These are phyloP conservation scores for Petrolisthes cinctipes DNA, from an alignment of 2,888 invertebrate genomes.

Conservation along the genomic window DNA sequence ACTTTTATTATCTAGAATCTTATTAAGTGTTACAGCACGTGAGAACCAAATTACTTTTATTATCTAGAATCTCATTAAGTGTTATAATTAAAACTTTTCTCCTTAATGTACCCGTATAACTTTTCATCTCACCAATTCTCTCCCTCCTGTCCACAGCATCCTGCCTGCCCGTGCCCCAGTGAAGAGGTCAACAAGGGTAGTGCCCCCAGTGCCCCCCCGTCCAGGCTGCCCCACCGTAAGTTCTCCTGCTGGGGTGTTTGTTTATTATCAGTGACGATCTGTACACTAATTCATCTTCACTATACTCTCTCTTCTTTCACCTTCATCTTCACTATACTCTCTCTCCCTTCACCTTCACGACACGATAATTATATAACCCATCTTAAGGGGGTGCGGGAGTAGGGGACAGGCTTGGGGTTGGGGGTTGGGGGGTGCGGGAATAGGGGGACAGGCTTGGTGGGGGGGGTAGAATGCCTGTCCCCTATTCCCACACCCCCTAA, in stretches of 20 bases:
- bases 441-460: too few relatives aligned
- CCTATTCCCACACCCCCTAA: too few relatives aligned
- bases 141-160: not conserved
- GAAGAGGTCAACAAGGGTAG: slow-evolving; percentile 22
- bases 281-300: not conserved
- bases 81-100: too few relatives aligned
- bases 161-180: slow-evolving; percentile 27
- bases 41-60: not conserved
- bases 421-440: too few relatives aligned
- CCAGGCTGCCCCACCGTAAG: slow-evolving; percentile 36
- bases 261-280: too few relatives aligned
- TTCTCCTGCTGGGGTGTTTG: not conserved
- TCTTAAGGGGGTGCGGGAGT: too few relatives aligned
- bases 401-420: too few relatives aligned
- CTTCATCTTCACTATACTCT: not conserved
- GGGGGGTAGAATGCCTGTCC: too few relatives aligned
- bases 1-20: not conserved
- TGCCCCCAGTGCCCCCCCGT: slow-evolving; percentile 38
- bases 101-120: not conserved
- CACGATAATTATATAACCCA: not conserved
- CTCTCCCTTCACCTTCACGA: not conserved
- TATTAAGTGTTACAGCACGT: not conserved
- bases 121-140: not conserved
- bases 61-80: too few relatives aligned
- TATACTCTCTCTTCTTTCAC: not conserved